Evolutionary conservation across 2,113 vertebrate species (phyloP).

Genomic region (Motacilla alba): DNA sequence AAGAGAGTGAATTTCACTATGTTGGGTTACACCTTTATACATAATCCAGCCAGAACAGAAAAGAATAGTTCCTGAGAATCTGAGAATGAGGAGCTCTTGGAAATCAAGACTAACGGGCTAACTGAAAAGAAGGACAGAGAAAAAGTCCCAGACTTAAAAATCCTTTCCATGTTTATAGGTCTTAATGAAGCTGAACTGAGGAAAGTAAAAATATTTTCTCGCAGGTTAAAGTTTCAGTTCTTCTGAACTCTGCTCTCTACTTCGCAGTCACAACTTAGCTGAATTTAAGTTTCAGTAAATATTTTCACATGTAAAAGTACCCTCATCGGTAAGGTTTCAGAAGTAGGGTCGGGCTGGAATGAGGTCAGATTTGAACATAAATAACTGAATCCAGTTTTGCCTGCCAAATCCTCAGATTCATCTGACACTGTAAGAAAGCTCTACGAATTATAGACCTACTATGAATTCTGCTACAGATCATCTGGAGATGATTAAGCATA

Average conservation of each 20-base stretch:
- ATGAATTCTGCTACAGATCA: neutral
- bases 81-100: neutral
- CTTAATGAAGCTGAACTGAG: neutral
- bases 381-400: neutral
- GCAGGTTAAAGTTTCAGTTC: neutral
- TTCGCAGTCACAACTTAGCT: neutral
- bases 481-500: neutral
- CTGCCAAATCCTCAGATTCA: neutral
- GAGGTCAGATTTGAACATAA: neutral
- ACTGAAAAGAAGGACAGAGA: neutral
- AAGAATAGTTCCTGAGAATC: neutral
- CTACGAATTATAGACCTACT: neutral
- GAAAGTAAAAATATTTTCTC: neutral
- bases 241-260: neutral
- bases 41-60: neutral
- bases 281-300: neutral
- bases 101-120: neutral
- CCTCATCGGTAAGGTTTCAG: neutral
- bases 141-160: neutral
- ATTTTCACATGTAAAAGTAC: neutral
- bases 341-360: neutral
- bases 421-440: neutral
- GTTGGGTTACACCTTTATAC: neutral
- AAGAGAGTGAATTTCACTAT: neutral
- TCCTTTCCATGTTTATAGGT: neutral